A percentile compares a stretch with the other conserved stretches of the same genome.
These are phyloP conservation scores for Dicyrtoma fusca DNA, from an alignment of 2,888 invertebrate species.

Conservation along the genomic window DNA sequence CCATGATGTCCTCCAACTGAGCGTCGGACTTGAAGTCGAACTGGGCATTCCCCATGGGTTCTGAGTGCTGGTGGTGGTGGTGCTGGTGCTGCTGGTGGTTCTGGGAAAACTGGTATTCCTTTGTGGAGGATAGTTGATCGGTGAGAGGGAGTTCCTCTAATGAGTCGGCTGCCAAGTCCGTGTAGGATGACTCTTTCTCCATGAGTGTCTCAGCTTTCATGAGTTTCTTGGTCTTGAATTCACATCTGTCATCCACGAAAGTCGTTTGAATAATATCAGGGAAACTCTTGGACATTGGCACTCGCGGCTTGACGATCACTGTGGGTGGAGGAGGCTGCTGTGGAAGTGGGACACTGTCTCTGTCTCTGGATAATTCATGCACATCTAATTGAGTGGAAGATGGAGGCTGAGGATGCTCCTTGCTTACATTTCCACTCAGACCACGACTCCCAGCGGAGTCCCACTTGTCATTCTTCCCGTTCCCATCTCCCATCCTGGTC, in stretches of 20 bases:
- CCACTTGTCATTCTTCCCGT: not conserved
- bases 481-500: not conserved
- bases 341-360: not conserved
- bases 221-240: constrained; percentile 38
- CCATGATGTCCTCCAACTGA: constrained; percentile 23
- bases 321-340: not conserved
- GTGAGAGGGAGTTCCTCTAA: constrained; percentile 45
- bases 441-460: too few relatives aligned
- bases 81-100: not conserved
- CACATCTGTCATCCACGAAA: constrained; percentile 27
- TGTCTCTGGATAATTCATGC: too few relatives aligned
- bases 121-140: not conserved
- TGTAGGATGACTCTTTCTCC: constrained; percentile 12
- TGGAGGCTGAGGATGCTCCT: too few relatives aligned
- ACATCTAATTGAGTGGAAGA: not conserved
- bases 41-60: constrained; percentile 1
- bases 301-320: constrained; percentile 41
- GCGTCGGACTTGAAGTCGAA: constrained; percentile 12
- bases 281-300: constrained; percentile 55
- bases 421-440: too few relatives aligned
- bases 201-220: constrained; percentile 40
- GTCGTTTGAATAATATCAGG: constrained; percentile 44
- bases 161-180: constrained; percentile 49
- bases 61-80: not conserved
- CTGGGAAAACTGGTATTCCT: not conserved